Percentiles rank a stretch among this genome's conserved stretches.
phyloP scores from a whole-genome alignment of 2,888 invertebrate genomes.

The Eudasyphora cyanicolor region DNA sequence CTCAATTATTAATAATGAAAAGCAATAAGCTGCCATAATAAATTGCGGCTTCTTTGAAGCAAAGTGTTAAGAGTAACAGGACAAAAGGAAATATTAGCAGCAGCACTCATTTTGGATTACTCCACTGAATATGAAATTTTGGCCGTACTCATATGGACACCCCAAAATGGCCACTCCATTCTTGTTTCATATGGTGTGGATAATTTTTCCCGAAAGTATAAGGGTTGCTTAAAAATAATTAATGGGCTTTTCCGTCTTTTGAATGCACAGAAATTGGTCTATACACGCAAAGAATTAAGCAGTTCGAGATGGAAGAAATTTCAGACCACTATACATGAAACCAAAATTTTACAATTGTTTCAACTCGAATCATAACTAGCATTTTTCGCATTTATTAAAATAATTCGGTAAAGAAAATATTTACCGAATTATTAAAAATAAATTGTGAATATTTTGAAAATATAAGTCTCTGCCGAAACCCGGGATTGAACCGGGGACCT shows the following conservation, averaged over 20 bases:
- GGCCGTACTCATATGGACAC: background rate
- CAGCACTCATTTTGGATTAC: background rate
- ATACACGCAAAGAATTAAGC: background rate
- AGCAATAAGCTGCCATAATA: background rate
- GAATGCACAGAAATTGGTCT: background rate
- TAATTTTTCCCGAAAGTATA: background rate
- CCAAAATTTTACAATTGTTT: background rate
- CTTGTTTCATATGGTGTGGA: background rate
- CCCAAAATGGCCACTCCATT: background rate
- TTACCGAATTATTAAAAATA: too few relatives aligned
- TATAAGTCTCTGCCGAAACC: constrained; percentile 75
- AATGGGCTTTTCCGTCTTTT: background rate
- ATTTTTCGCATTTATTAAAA: too few relatives aligned
- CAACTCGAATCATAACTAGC: background rate
- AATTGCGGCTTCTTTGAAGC: constrained; percentile 3
- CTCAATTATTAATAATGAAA: background rate
- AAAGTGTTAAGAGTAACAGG: background rate
- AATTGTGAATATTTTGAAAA: too few relatives aligned
- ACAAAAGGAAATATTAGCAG: background rate
- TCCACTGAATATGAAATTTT: background rate
- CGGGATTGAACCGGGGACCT: constrained; percentile 77
- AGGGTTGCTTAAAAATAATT: constrained; percentile 2
- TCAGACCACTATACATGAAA: too few relatives aligned
- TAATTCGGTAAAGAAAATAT: too few relatives aligned
- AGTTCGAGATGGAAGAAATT: background rate